Conservation (phyloP, 2,888 invertebrate genomes). For the Philaethria dido region DNA sequence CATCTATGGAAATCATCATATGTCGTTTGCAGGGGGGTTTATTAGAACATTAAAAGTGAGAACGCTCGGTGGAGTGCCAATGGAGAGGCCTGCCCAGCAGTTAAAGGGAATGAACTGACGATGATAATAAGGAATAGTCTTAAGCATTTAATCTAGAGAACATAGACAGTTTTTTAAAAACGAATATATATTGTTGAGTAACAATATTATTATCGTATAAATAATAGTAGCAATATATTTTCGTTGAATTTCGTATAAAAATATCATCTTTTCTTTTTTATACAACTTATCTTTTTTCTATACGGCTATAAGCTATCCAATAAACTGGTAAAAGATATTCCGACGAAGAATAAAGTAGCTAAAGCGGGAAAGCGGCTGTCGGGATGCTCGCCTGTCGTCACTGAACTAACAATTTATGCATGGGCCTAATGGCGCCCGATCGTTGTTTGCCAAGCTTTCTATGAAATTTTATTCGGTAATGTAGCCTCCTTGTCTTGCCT, state of each 20-base stretch:
- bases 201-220: neutral
- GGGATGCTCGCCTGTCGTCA: constrained; percentile 54
- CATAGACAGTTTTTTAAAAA: too few species aligned
- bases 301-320: neutral
- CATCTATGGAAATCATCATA: too few species aligned
- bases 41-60: too few species aligned
- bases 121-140: too few species aligned
- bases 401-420: constrained; percentile 82
- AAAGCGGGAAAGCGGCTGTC: constrained; percentile 17
- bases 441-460: constrained; percentile 81
- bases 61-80: too few species aligned
- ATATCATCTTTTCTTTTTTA: neutral
- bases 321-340: constrained; percentile 17
- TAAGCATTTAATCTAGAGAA: too few species aligned
- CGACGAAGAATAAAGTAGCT: constrained; percentile 18
- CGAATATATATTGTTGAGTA: too few species aligned
- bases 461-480: constrained; percentile 82
- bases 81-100: too few species aligned
- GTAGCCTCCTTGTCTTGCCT: constrained; percentile 57
- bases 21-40: too few species aligned
- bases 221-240: too few species aligned
- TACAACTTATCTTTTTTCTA: neutral
- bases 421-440: constrained; percentile 78
- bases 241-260: neutral
- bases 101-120: too few species aligned